Evolutionary conservation across 2,888 invertebrate species (phyloP).

Genomic region (Dascillus cervinus): DNA sequence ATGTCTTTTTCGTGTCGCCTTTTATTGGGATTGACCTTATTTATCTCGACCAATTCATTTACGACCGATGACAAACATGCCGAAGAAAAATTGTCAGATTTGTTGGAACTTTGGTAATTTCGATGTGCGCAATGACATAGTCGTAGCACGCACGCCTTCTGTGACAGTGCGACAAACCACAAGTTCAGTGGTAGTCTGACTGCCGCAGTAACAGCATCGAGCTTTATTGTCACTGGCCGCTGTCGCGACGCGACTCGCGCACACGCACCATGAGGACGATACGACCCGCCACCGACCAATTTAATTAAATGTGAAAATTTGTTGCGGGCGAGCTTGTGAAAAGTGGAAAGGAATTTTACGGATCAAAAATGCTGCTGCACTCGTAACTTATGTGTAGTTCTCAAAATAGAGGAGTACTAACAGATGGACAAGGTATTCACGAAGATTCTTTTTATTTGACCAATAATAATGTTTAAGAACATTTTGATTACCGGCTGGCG

Average conservation of each 20-base stretch:
- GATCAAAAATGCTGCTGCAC: too few relatives aligned
- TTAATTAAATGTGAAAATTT: too few relatives aligned
- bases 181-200: constrained; percentile 23
- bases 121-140: constrained; percentile 23
- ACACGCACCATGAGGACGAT: constrained; percentile 7
- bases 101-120: constrained; percentile 3
- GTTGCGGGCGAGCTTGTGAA: too few relatives aligned
- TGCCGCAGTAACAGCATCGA: constrained; percentile 20
- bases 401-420: too few relatives aligned
- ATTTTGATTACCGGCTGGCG: too few relatives aligned
- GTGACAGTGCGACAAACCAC: constrained; percentile 23
- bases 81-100: neutral
- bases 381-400: too few relatives aligned
- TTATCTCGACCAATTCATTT: neutral
- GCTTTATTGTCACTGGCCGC: constrained; percentile 19
- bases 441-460: too few relatives aligned
- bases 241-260: constrained; percentile 18
- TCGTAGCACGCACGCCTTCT: constrained; percentile 26
- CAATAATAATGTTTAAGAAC: too few relatives aligned
- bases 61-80: neutral
- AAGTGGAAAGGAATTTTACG: too few relatives aligned
- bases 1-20: constrained; percentile 17
- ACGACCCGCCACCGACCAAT: constrained; percentile 3
- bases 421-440: too few relatives aligned
- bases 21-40: constrained; percentile 6